Evolutionary conservation across 2,888 invertebrate genomes (phyloP), one percentile per base, ranked within the genome.

Genomic region (Mimachlamys varia): DNA sequence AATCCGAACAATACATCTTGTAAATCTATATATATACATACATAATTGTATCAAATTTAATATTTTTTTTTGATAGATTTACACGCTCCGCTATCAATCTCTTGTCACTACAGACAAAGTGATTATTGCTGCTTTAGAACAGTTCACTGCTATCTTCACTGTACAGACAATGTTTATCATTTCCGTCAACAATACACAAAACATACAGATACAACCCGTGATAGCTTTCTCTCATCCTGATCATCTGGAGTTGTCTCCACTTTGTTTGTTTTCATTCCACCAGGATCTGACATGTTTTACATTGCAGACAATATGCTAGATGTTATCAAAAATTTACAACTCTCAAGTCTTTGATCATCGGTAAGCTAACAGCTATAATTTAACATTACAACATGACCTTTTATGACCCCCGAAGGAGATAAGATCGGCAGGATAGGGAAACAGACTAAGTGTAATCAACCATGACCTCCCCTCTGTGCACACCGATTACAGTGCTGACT

Each of bases 261-360:
- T 76, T 76, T 76, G 76, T 76, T 76, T 76, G 33, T 76, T 76
- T 76, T 76, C 76, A 27, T 76, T 33, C 76, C 76, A 76, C 76
- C 76, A 76, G 76, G 76, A 76, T 76, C 76, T 76, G 76, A 76
- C 76, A 76, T 76, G 76, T 76, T 76, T 76, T 76, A 76, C 76
- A 76, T 33, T 0, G 76, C 22, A 15, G 76, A 76, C 76, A 76
- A 76, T 76, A 76, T 76, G 76, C 33, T 33, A 76, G 76, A 76
- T 76, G 76, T 76, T 76, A 76, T 76, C 76, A 27, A 76, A 27
- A 76, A 76, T 76, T 27, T 27, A 76, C 76, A 76, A 15, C 76
- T 76, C 76, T 76, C 76, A 2, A 33, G 76, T 27, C 76, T 76
- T 76, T 76, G 76, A 76, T 76, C 76, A 76, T 76, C 33, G 76